phyloP scores from a whole-genome alignment of 2,888 invertebrate species.

The Trichogramma evanescens region DNA sequence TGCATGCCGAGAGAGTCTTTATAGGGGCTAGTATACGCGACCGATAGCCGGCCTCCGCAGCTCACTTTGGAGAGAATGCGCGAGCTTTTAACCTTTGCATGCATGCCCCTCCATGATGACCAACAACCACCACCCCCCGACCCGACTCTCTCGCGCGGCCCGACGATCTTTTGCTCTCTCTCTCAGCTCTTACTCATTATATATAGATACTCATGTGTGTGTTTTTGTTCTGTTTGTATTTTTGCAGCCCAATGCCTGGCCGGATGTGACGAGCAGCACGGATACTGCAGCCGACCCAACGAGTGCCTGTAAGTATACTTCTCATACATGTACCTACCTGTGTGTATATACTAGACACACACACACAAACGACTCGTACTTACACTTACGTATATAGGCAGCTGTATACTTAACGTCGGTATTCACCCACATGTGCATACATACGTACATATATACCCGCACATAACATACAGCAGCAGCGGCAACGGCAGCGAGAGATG shows the following conservation, averaged over 20 bases:
- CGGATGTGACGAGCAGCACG: conserved; percentile 86
- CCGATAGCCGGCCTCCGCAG: too few species aligned
- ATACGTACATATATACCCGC: not conserved
- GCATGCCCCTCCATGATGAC: too few species aligned
- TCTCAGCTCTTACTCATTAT: not conserved
- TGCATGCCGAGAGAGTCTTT: too few species aligned
- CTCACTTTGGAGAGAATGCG: not conserved
- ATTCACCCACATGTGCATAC: not conserved
- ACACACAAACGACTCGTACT: not conserved
- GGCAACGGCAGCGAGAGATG: not conserved
- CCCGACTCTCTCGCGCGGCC: too few species aligned
- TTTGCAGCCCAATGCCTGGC: conserved; percentile 84
- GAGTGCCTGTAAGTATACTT: conserved; percentile 87
- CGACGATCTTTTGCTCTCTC: too few species aligned
- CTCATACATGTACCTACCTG: not conserved
- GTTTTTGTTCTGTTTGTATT: conserved; percentile 49
- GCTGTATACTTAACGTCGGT: not conserved
- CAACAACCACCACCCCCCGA: not conserved
- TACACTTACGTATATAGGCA: not conserved
- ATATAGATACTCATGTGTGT: conserved; percentile 29
- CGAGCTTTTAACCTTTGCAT: conserved; percentile 13
- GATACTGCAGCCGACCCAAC: conserved; percentile 85
- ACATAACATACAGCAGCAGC: not conserved
- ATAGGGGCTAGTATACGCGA: too few species aligned
- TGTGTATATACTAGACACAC: not conserved